Conservation (phyloP, 2,797 vertebrate genomes). For the Poecilia velifera region DNA sequence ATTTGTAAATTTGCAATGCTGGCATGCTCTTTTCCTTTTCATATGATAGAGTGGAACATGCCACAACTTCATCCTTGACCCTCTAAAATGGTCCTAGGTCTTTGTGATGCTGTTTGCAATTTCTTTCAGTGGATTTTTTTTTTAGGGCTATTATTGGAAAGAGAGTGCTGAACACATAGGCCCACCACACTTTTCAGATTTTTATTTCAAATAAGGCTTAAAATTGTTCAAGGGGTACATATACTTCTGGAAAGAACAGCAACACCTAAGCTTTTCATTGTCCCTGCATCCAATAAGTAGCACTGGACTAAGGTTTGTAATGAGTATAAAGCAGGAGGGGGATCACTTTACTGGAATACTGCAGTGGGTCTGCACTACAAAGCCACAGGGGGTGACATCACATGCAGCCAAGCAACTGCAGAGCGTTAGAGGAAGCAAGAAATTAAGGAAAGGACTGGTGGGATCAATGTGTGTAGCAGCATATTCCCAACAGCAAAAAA, state of each 20-base stretch:
- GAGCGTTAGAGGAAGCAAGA: not conserved
- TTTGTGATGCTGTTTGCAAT: not conserved
- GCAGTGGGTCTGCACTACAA: not conserved
- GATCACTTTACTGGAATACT: not conserved
- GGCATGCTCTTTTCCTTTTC: not conserved
- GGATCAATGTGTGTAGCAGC: not conserved
- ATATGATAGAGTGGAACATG: not conserved
- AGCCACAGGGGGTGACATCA: not conserved
- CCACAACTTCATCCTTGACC: not conserved
- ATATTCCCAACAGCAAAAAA: constrained; percentile 4
- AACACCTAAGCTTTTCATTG: not conserved
- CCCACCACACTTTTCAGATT: not conserved
- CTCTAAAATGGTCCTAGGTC: not conserved
- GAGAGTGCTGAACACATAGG: not conserved
- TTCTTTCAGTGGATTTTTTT: not conserved
- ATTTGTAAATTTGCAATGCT: not conserved
- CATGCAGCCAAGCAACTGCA: not conserved
- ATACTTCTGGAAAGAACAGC: not conserved
- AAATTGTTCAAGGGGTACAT: not conserved
- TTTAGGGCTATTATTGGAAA: not conserved
- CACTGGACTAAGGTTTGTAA: constrained; percentile 9
- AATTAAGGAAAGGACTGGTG: not conserved
- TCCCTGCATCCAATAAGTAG: not conserved
- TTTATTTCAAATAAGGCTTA: not conserved
- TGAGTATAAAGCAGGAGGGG: constrained; percentile 6